Percentiles rank a stretch among this genome's conserved stretches.
These are phyloP conservation scores for Spilarctia lutea DNA, from an alignment of 2,888 invertebrate species.

Conservation along the genomic window DNA sequence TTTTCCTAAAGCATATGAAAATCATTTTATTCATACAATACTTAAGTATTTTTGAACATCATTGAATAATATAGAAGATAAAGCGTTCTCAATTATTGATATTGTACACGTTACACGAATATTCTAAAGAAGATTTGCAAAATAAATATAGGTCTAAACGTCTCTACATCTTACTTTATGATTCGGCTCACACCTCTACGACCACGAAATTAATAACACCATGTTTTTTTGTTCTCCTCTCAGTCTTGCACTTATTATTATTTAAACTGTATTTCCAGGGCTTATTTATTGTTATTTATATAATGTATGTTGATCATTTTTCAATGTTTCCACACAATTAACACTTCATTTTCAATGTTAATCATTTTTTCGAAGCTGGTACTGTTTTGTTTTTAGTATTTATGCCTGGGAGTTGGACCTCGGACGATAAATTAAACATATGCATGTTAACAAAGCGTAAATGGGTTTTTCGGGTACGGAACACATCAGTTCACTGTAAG, in stretches of 20 bases:
- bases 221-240: constrained; percentile 84
- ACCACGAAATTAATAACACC: constrained; percentile 85
- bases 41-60: no score
- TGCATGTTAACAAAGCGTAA: constrained; percentile 64
- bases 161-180: constrained; percentile 63
- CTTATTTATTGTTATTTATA: constrained; percentile 86
- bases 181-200: constrained; percentile 82
- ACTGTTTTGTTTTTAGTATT: constrained; percentile 71
- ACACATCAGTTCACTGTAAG: constrained; percentile 19
- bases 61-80: no score
- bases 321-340: constrained; percentile 86
- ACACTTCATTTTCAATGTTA: constrained; percentile 84
- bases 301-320: constrained; percentile 86
- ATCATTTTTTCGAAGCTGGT: constrained; percentile 74
- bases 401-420: constrained; percentile 61
- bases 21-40: no score
- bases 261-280: constrained; percentile 84
- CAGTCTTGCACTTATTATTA: constrained; percentile 85
- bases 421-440: constrained; percentile 62
- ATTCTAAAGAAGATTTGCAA: neutral
- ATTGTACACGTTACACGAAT: neutral
- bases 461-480: constrained; percentile 55
- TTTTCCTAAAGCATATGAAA: no score
- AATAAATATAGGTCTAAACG: constrained; percentile 24
- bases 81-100: neutral